These are phyloP conservation scores for Hydropotes inermis DNA, from an alignment of 2,113 vertebrate genomes.

Conservation along the genomic window DNA sequence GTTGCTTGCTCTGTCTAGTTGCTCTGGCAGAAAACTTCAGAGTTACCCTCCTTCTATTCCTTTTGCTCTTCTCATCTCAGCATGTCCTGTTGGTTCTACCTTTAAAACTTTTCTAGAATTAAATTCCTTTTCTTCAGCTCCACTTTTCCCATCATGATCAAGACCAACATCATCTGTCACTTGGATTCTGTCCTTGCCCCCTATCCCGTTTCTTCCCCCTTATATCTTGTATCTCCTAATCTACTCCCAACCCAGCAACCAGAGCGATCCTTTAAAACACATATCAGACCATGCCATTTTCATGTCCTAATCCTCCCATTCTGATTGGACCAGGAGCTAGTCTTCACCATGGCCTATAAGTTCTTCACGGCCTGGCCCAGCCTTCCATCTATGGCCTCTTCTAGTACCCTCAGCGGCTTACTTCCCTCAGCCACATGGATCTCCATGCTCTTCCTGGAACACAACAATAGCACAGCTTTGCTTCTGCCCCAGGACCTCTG, in stretches of 20 bases:
- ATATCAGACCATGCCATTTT: background rate
- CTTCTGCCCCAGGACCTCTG: background rate
- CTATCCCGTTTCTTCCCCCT: background rate
- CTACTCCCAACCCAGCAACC: background rate
- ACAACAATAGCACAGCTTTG: background rate
- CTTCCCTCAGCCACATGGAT: background rate
- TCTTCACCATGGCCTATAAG: background rate
- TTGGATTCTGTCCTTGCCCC: background rate
- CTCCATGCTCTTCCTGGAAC: background rate
- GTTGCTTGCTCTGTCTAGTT: background rate
- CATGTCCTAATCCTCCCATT: background rate
- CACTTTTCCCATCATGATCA: background rate
- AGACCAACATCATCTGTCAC: background rate
- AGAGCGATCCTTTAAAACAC: background rate
- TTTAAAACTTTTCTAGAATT: background rate
- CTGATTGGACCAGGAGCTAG: background rate
- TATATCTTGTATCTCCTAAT: background rate
- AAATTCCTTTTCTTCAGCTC: background rate
- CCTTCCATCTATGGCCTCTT: background rate
- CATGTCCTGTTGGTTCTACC: background rate
- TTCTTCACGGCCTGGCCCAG: background rate
- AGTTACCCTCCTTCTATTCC: background rate
- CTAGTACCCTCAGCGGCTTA: background rate
- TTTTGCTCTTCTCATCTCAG: background rate
- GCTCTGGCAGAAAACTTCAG: background rate